phyloP scores from a whole-genome alignment of 2,888 invertebrate genomes.

The Stenodema calcarata region DNA sequence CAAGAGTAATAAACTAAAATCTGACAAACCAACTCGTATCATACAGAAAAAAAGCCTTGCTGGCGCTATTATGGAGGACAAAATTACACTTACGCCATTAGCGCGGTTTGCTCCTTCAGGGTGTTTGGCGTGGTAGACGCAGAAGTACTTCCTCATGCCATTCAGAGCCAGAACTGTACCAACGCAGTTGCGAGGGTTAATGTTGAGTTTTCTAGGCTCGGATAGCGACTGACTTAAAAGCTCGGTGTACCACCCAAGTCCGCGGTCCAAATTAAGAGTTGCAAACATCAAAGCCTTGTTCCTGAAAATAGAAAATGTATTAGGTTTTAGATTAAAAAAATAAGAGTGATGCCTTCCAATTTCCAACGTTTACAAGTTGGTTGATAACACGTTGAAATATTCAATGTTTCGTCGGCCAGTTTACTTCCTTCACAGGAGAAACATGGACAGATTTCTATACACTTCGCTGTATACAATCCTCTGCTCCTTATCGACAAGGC shows the following conservation, averaged over 20 bases:
- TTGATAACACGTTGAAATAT: background rate
- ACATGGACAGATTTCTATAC: too few relatives aligned
- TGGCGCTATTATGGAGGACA: background rate
- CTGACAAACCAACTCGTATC: too few relatives aligned
- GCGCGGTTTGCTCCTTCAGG: slow-evolving; percentile 71
- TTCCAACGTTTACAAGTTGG: too few relatives aligned
- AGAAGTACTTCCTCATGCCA: slow-evolving; percentile 96
- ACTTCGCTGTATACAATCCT: too few relatives aligned
- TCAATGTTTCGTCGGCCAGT: too few relatives aligned
- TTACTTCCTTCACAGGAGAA: too few relatives aligned
- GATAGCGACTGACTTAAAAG: slow-evolving; percentile 86
- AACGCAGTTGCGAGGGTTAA: slow-evolving; percentile 95
- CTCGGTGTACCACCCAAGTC: slow-evolving; percentile 81
- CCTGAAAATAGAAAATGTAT: slow-evolving; percentile 63
- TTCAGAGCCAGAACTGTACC: slow-evolving; percentile 95
- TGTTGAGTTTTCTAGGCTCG: slow-evolving; percentile 80
- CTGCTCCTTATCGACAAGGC: too few relatives aligned
- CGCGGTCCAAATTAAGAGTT: slow-evolving; percentile 87
- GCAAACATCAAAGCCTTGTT: slow-evolving; percentile 97
- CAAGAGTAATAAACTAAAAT: too few relatives aligned
- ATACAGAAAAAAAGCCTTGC: too few relatives aligned
- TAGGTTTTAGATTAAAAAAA: too few relatives aligned
- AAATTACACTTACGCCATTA: slow-evolving; percentile 62
- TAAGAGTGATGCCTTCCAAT: background rate
- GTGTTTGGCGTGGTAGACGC: slow-evolving; percentile 97